Evolutionary conservation across 2,797 vertebrate species (phyloP), one percentile per base, ranked within the genome.

Genomic region (Parotocinclus haroldoi): DNA sequence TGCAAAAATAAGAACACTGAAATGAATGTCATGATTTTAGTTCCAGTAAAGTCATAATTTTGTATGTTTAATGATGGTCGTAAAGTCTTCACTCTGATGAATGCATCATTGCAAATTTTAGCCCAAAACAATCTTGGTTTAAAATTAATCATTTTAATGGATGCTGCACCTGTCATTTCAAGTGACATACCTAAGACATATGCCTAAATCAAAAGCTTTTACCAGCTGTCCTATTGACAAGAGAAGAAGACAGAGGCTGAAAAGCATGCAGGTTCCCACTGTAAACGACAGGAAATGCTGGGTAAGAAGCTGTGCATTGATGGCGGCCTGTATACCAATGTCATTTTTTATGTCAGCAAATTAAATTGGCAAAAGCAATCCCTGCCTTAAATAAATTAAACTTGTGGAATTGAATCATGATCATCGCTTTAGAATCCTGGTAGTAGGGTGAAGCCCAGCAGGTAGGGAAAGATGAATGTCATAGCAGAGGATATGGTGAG

Each of bases 1-100:
- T 11, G 10, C 65, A 58, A 78, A 79, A 85, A 81, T 84, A 75
- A 75, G 82, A 66, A 72, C 79, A 85, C 85, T 87, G 83, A 84
- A 86, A 88, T 86, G 87, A 89, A 80, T 87, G 86, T 85, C 87
- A 84, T 66, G 73, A 78, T 75, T 74, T 77, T 86, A 87, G 85
- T 78, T 86, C 83, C 83, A 76, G 71, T 42, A 27, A 27, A 2
- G 27, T 27, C 27, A 27, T 27, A 27, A 27, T 27, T 27, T 27
- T 2, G 27, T 27, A 27, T 2, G 27, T 27, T 27, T 27, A 27
- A 27, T 27, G 27, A 27, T 27, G 27, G 27, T 2, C 27, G 27
- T 27, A 27, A 27, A 27, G 27, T 5, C 27, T 27, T 27, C 27
- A 27, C 5, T 27, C 2, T 27, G 27, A n/a, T 40, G 38, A 40